A percentile compares a stretch with the other conserved stretches of the same genome.
phyloP scores from a whole-genome alignment of 2,888 invertebrate species.

The Nemapogon koenigi region DNA sequence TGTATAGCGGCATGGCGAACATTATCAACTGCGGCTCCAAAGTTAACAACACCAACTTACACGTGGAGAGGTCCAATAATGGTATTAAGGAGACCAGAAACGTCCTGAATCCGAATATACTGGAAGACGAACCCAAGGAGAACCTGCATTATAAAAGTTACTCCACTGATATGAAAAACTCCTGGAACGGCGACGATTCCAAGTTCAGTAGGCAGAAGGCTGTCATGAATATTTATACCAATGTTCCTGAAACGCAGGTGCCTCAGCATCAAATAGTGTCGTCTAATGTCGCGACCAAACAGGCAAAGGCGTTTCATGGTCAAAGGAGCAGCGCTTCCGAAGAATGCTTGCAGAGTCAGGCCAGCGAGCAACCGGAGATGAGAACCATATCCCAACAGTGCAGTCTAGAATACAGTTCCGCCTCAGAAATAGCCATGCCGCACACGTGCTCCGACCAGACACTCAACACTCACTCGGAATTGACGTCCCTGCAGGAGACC shows the following conservation, averaged over 20 bases:
- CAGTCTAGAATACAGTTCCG: constrained; percentile 73
- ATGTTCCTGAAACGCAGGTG: constrained; percentile 67
- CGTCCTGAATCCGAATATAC: constrained; percentile 68
- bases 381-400: constrained; percentile 75
- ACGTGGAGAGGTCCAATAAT: constrained; percentile 67
- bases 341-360: constrained; percentile 50
- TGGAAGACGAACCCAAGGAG: constrained; percentile 69
- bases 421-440: constrained; percentile 59
- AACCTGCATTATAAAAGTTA: constrained; percentile 42
- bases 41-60: constrained; percentile 82
- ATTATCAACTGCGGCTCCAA: constrained; percentile 76
- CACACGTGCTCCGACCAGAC: constrained; percentile 60
- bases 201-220: constrained; percentile 36
- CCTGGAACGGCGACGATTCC: constrained; percentile 42
- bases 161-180: constrained; percentile 31
- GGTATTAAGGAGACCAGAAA: constrained; percentile 65
- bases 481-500: constrained; percentile 54
- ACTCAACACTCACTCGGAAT: constrained; percentile 52
- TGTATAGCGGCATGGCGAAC: constrained; percentile 60
- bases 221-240: constrained; percentile 69
- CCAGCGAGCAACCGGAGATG: constrained; percentile 54
- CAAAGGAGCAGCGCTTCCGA: constrained; percentile 51
- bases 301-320: constrained; percentile 31
- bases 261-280: constrained; percentile 66
- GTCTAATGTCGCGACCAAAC: constrained; percentile 25